Conservation (phyloP, 2,888 invertebrate species). For the Lithophane leautieri region DNA sequence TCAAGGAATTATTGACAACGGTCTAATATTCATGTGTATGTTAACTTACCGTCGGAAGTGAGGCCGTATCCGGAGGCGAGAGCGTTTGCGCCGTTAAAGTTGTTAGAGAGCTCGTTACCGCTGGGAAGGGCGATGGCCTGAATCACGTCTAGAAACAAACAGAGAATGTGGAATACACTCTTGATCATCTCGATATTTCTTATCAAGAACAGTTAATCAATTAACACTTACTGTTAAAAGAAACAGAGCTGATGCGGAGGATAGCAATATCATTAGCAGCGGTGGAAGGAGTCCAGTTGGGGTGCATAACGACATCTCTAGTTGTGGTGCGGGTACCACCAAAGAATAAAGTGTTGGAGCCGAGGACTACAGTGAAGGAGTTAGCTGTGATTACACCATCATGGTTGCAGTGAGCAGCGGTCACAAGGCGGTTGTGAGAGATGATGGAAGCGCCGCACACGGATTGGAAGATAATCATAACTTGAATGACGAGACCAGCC, state of each 20-base stretch:
- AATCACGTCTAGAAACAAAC: slow-evolving; percentile 70
- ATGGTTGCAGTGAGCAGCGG: slow-evolving; percentile 77
- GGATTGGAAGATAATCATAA: slow-evolving; percentile 72
- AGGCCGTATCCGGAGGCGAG: slow-evolving; percentile 78
- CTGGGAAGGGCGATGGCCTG: slow-evolving; percentile 75
- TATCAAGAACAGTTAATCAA: neutral
- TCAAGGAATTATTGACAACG: neutral
- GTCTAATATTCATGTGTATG: neutral
- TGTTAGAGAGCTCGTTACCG: slow-evolving; percentile 59
- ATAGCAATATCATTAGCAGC: slow-evolving; percentile 75
- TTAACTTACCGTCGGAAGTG: slow-evolving; percentile 72
- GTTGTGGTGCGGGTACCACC: slow-evolving; percentile 72
- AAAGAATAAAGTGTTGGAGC: slow-evolving; percentile 74
- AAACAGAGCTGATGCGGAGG: slow-evolving; percentile 63
- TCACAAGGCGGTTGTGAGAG: slow-evolving; percentile 66
- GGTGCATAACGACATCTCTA: slow-evolving; percentile 69
- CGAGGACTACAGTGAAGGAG: slow-evolving; percentile 74
- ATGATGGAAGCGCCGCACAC: slow-evolving; percentile 77
- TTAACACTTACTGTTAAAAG: slow-evolving; percentile 66
- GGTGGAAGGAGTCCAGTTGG: slow-evolving; percentile 69
- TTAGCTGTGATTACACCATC: slow-evolving; percentile 71
- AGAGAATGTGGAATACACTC: neutral
- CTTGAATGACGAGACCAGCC: slow-evolving; percentile 77
- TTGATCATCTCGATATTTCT: neutral
- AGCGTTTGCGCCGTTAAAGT: slow-evolving; percentile 67